A percentile compares a stretch with the other conserved stretches of the same genome.
phyloP scores from a whole-genome alignment of 2,888 invertebrate species.

The Gymnosoma rotundatum region DNA sequence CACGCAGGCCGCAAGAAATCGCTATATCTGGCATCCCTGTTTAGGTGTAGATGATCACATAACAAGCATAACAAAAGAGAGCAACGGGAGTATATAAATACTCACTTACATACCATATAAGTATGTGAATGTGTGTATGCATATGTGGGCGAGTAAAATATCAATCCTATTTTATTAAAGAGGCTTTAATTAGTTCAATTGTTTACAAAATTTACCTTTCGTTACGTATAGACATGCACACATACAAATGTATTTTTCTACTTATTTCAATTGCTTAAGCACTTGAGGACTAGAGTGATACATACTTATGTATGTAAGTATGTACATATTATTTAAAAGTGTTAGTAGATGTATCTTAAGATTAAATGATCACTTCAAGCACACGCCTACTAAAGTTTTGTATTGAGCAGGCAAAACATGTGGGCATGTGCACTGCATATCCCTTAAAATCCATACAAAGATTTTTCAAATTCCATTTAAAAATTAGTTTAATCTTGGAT shows the following conservation, averaged over 20 bases:
- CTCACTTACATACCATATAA: too few relatives aligned
- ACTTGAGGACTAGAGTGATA: slow-evolving; percentile 27
- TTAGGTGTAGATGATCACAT: too few relatives aligned
- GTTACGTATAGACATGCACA: slow-evolving; percentile 64
- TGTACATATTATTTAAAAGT: background rate
- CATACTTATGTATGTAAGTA: too few relatives aligned
- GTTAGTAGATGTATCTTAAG: background rate
- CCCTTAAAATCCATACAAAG: slow-evolving; percentile 33
- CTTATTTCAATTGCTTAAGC: slow-evolving; percentile 40
- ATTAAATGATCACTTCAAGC: slow-evolving; percentile 41
- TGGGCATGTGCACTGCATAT: slow-evolving; percentile 42
- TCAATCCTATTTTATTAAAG: slow-evolving; percentile 74
- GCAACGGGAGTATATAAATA: background rate
- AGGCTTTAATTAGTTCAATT: slow-evolving; percentile 79
- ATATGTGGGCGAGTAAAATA: background rate
- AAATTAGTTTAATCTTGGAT: slow-evolving; percentile 76
- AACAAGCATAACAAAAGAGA: background rate
- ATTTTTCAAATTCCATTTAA: slow-evolving; percentile 76
- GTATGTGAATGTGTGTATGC: background rate
- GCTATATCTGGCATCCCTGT: too few relatives aligned
- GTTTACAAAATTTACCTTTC: slow-evolving; percentile 80
- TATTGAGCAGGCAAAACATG: slow-evolving; percentile 56
- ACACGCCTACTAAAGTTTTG: slow-evolving; percentile 64
- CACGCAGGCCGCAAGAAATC: too few relatives aligned
- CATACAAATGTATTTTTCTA: background rate